Base-by-base conservation (phyloP, 2,113 vertebrate genomes). In the Eudyptes chrysolophus region DNA sequence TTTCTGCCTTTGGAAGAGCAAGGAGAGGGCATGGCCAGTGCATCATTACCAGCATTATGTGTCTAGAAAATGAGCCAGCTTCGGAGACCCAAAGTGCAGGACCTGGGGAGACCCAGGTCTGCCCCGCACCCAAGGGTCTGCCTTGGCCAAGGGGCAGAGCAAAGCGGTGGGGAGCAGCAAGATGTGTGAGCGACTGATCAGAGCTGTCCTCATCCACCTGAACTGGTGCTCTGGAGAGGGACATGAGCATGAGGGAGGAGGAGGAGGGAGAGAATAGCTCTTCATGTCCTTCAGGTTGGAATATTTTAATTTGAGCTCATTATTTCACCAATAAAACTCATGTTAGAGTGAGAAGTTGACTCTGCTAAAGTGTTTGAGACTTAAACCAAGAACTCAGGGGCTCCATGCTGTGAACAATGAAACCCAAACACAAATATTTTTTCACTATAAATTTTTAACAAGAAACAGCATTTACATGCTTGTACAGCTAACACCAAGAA, bases 131-230 rank as follows among this genome's bases (percentile, higher is more conserved):
- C 2, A 0, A n/a, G 19, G 57, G 1, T 66, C 29, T 46, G n/a
- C 46, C 51, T 65, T 24, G 34, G 34, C 26, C 24, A 38, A 71
- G 65, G 34, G 52, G 9, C 4, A 20, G 29, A n/a, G 14, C 32
- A 60, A 27, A 0, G 1, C 0, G 1, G 11, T 10, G 40, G 44
- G 14, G 30, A 88, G 32, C n/a, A 44, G 34, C 13, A 38, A 42
- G 58, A 55, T 0, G 0, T 3, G 17, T 14, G 42, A 82, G 5
- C 11, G 48, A 6, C 9, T 1, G 22, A 16, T 46, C 25, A n/a
- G 32, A 77, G 58, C 3, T 9, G 9, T 20, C 51, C 69, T 49
- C 22, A 18, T 15, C 34, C 29, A 20, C 38, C n/a, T 8, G 8
- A 70, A 89, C 38, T 2, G 5, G 8, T 42, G 19, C 34, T 72